A percentile compares a stretch with the other conserved stretches of the same genome.
phyloP scores from a whole-genome alignment of 2,888 invertebrate genomes.

The Minunthozetes semirufus region DNA sequence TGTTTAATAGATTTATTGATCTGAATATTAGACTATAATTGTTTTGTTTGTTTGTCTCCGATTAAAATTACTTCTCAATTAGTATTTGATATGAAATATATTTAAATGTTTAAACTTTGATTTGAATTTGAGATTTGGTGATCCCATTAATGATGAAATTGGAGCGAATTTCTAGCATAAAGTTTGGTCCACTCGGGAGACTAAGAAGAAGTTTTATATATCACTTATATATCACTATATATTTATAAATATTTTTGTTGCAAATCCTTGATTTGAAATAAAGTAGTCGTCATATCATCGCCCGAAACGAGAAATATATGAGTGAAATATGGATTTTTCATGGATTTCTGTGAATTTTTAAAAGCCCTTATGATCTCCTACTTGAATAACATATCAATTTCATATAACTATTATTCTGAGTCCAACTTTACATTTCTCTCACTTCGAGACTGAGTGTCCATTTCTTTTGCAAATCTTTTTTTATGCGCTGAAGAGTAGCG shows the following conservation, averaged over 20 bases:
- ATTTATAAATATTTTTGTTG: background rate
- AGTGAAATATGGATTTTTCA: slow-evolving; percentile 19
- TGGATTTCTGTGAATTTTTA: slow-evolving; percentile 26
- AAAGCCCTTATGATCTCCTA: slow-evolving; percentile 18
- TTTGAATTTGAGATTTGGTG: too few relatives aligned
- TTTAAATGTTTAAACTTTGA: too few relatives aligned
- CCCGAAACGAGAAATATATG: background rate
- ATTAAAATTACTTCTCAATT: too few relatives aligned
- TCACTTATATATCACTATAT: background rate
- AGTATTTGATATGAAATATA: too few relatives aligned
- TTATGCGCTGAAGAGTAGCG: background rate
- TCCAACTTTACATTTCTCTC: background rate
- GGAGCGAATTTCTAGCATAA: background rate
- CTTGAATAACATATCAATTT: slow-evolving; percentile 31
- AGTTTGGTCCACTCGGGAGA: slow-evolving; percentile 23
- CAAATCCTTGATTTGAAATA: slow-evolving; percentile 25
- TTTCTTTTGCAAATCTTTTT: slow-evolving; percentile 19
- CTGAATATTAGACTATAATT: background rate
- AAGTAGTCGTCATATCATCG: background rate
- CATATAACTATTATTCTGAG: background rate
- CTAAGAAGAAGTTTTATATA: background rate
- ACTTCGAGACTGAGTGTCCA: background rate
- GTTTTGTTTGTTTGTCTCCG: too few relatives aligned
- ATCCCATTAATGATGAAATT: background rate
- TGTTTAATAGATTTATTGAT: background rate